Percentiles rank a stretch among this genome's conserved stretches.
phyloP scores from a whole-genome alignment of 2,113 vertebrate species.

The Alexandromys fortis region DNA sequence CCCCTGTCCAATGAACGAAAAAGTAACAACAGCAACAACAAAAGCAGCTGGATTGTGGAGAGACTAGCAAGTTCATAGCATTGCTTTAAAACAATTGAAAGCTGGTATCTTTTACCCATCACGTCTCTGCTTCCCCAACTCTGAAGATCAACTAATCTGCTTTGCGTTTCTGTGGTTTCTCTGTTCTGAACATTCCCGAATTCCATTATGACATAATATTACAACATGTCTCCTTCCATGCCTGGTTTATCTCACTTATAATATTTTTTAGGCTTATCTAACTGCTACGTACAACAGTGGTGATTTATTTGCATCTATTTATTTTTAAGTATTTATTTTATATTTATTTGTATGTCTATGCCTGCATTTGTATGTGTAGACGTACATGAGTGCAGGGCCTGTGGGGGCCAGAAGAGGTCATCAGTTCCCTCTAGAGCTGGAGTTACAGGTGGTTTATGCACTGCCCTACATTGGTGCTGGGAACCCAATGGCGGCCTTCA shows the following conservation, averaged over 20 bases:
- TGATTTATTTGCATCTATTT: not conserved
- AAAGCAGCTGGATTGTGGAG: not conserved
- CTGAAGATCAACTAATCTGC: not conserved
- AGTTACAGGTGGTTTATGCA: not conserved
- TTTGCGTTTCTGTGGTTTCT: not conserved
- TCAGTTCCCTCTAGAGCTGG: not conserved
- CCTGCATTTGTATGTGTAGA: not conserved
- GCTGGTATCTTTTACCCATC: not conserved
- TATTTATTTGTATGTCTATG: not conserved
- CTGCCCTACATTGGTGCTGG: not conserved
- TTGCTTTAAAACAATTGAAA: not conserved
- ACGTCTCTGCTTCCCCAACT: not conserved
- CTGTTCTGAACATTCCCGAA: not conserved
- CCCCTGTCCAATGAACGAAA: not conserved
- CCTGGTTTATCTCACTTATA: not conserved
- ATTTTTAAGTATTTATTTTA: not conserved
- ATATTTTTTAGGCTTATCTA: not conserved
- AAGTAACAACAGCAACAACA: not conserved
- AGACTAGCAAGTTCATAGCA: not conserved
- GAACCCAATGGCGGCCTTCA: not conserved
- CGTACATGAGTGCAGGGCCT: not conserved
- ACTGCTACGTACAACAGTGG: not conserved
- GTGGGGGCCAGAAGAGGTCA: not conserved
- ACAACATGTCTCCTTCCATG: not conserved
- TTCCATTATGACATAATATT: not conserved